Evolutionary conservation across 2,888 invertebrate species (phyloP).

Genomic region (Clivina fossor): DNA sequence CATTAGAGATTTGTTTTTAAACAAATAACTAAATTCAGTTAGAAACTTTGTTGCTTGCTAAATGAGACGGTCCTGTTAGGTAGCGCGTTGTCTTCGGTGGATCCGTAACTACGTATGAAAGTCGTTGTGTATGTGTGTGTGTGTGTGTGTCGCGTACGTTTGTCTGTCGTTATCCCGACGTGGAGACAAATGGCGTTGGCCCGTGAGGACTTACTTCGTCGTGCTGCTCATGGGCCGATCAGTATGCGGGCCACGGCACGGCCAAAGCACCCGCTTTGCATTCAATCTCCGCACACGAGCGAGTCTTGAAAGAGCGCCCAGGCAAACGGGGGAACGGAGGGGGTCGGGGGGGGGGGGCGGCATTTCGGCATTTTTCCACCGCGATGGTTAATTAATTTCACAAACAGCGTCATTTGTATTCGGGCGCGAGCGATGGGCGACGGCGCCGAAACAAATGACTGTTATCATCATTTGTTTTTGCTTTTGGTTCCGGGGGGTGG

Average conservation of each 20-base stretch:
- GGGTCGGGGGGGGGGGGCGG: background rate
- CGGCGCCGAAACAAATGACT: slow-evolving; percentile 28
- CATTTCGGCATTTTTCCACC: slow-evolving; percentile 27
- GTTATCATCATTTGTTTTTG: slow-evolving; percentile 34
- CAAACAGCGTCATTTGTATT: slow-evolving; percentile 34
- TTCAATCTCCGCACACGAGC: slow-evolving; percentile 25
- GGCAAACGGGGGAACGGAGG: background rate
- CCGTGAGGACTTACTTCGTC: slow-evolving; percentile 7
- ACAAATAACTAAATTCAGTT: too few relatives aligned
- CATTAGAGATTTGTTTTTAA: too few relatives aligned
- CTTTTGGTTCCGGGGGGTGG: slow-evolving; percentile 21
- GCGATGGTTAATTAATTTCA: slow-evolving; percentile 35
- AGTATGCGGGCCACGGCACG: slow-evolving; percentile 20
- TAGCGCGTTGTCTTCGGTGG: background rate
- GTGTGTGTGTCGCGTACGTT: background rate
- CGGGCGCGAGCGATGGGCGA: slow-evolving; percentile 10
- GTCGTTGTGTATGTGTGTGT: too few relatives aligned
- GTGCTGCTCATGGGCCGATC: slow-evolving; percentile 11
- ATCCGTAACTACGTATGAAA: too few relatives aligned
- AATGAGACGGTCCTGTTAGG: too few relatives aligned
- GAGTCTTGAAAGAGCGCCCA: background rate
- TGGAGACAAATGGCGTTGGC: slow-evolving; percentile 6
- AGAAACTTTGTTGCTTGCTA: too few relatives aligned
- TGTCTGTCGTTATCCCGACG: background rate
- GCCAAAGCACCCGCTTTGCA: slow-evolving; percentile 21